Conservation (phyloP, 2,797 vertebrate genomes). For the Ctenopoma multispine region DNA sequence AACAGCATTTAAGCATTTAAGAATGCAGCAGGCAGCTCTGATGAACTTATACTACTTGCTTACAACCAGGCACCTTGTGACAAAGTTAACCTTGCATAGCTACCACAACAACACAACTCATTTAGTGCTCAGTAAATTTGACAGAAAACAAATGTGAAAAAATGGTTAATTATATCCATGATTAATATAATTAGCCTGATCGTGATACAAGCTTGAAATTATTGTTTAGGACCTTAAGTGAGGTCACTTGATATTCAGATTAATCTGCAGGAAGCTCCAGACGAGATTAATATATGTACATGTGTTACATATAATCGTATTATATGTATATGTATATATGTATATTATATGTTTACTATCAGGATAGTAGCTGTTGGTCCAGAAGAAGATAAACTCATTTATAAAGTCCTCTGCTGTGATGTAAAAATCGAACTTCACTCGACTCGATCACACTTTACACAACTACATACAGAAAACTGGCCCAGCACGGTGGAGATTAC, state of each 20-base stretch:
- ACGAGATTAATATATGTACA: too few relatives aligned
- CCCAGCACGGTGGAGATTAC: conserved; percentile 26
- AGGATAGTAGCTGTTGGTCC: too few relatives aligned
- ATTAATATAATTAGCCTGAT: not conserved
- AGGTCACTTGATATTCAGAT: not conserved
- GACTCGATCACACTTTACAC: conserved; percentile 1
- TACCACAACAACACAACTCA: too few relatives aligned
- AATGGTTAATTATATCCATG: not conserved
- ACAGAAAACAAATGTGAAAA: not conserved
- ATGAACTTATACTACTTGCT: not conserved
- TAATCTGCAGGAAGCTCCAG: too few relatives aligned
- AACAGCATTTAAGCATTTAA: not conserved
- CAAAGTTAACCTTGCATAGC: too few relatives aligned
- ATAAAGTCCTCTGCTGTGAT: not conserved
- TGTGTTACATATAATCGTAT: too few relatives aligned
- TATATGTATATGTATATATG: too few relatives aligned
- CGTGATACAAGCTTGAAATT: too few relatives aligned
- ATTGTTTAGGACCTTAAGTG: not conserved
- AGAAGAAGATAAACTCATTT: not conserved
- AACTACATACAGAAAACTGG: conserved; percentile 19
- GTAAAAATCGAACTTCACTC: not conserved
- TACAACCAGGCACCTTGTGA: too few relatives aligned
- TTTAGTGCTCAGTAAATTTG: not conserved
- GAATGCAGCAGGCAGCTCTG: not conserved
- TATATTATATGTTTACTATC: too few relatives aligned